These are phyloP conservation scores for Myodes glareolus DNA, from an alignment of 2,113 vertebrate species.

Conservation along the genomic window DNA sequence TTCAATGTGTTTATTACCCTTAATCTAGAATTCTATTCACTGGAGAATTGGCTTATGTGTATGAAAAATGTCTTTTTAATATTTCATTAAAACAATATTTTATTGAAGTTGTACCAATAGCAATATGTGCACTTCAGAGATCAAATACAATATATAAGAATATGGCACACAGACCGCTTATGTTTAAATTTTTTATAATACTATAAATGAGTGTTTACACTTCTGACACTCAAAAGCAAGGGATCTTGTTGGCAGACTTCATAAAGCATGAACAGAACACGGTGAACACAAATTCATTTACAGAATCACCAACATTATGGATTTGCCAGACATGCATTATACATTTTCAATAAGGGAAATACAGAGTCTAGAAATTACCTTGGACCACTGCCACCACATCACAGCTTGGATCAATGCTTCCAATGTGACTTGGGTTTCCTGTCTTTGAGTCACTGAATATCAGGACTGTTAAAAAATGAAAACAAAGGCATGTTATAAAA, in stretches of 20 bases:
- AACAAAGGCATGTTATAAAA: not conserved
- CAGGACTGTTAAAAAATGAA: constrained; percentile 88
- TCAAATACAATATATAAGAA: constrained; percentile 7
- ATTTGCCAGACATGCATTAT: not conserved
- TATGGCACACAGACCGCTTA: not conserved
- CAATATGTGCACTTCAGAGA: not conserved
- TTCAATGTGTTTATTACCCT: not conserved
- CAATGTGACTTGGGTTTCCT: constrained; percentile 96
- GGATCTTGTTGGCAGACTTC: not conserved
- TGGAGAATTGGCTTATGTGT: not conserved
- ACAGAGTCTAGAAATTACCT: constrained; percentile 86
- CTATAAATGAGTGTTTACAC: constrained; percentile 28
- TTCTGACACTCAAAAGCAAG: constrained; percentile 22
- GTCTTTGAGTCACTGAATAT: constrained; percentile 94
- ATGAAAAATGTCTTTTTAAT: constrained; percentile 20
- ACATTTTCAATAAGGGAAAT: constrained; percentile 29
- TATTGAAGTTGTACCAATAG: constrained; percentile 23
- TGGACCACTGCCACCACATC: constrained; percentile 95
- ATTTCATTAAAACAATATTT: constrained; percentile 58
- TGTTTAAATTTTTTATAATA: constrained; percentile 48
- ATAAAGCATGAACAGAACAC: constrained; percentile 38
- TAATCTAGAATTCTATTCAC: constrained; percentile 24
- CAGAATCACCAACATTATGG: not conserved
- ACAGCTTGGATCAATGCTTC: constrained; percentile 97
- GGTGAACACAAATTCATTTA: constrained; percentile 33